Base-by-base conservation (phyloP, 1,140 invertebrate genomes). In the Drosophila lacertosa region DNA sequence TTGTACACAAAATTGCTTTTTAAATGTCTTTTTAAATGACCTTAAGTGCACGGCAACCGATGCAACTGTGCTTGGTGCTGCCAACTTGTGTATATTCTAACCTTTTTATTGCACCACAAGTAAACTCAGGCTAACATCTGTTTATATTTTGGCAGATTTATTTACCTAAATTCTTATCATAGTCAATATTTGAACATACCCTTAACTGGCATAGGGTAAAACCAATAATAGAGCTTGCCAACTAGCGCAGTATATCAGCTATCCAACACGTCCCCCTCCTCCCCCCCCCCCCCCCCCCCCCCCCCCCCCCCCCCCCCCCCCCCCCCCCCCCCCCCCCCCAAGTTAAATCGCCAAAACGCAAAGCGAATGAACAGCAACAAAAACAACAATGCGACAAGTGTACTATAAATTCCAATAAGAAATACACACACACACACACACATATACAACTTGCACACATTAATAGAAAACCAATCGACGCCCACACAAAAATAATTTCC, bases 401-500 rank as follows among this genome's bases (percentile, higher is more conserved):
- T 74, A 76, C 75, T 74, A 68, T 74, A 69, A 86, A 86, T 80
- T 80, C 72, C 72, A 86, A 80, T 83, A 63, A 73, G 76, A 67
- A 79, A 67, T 42, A 58, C 51, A 71, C 57, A 53, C 40, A 60
- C 42, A 45, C 32, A 60, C 18, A 24, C 42, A 62, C n/a, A 35
- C 9, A 33, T 6, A 16, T 7, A 60, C 40, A 55, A 62, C 26
- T 24, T 48, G 24, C 47, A 10, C 32, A 63, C 42, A 72, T 29
- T 39, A 29, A 59, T 63, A 26, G 33, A 60, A 40, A 60, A 51
- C 58, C 69, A 64, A 79, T 63, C 44, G 73, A 65, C 74, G 62
- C 82, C 70, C 82, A 82, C 83, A 88, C 69, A 86, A 75, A 76
- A 83, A 65, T 88, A 82, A 88, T 88, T 88, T 88, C 82, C 82